Evolutionary conservation across 2,888 invertebrate species (phyloP).

Genomic region (Netelia fuscicornis): DNA sequence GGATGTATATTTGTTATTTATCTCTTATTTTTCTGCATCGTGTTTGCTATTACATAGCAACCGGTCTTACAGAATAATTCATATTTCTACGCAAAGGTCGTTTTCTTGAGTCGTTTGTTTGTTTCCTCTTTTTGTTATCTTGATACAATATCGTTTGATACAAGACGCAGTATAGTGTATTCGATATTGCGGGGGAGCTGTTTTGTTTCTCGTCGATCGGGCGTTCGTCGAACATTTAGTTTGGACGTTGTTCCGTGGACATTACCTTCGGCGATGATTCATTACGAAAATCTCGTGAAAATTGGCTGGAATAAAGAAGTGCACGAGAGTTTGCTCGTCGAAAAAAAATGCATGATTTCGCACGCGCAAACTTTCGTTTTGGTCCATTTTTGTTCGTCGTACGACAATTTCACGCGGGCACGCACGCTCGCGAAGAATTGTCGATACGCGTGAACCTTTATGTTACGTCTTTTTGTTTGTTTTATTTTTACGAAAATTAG

Average conservation of each 20-base stretch:
- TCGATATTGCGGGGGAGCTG: slow-evolving; percentile 59
- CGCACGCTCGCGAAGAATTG: not conserved
- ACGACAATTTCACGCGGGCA: not conserved
- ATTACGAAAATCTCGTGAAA: not conserved
- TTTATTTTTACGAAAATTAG: slow-evolving; percentile 33
- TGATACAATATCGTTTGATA: slow-evolving; percentile 41
- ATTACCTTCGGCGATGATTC: slow-evolving; percentile 40
- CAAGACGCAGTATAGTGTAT: slow-evolving; percentile 61
- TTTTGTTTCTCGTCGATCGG: not conserved
- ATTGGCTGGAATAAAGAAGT: slow-evolving; percentile 8
- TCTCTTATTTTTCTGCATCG: slow-evolving; percentile 33
- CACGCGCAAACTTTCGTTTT: slow-evolving; percentile 19
- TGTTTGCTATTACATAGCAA: slow-evolving; percentile 59
- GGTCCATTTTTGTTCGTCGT: slow-evolving; percentile 12
- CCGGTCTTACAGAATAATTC: slow-evolving; percentile 41
- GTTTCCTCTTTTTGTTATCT: slow-evolving; percentile 13
- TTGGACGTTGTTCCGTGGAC: slow-evolving; percentile 43
- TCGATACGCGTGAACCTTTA: not conserved
- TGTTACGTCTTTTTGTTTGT: not conserved
- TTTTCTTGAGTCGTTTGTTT: not conserved
- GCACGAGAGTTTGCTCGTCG: slow-evolving; percentile 4
- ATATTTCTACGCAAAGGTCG: slow-evolving; percentile 39
- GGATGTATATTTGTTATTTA: slow-evolving; percentile 20
- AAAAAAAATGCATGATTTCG: not conserved
- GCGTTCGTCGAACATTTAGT: not conserved